A percentile compares a stretch with the other conserved stretches of the same genome.
These are phyloP conservation scores for Drosophila pseudoananassae DNA, from an alignment of 1,140 invertebrate species.

Conservation along the genomic window DNA sequence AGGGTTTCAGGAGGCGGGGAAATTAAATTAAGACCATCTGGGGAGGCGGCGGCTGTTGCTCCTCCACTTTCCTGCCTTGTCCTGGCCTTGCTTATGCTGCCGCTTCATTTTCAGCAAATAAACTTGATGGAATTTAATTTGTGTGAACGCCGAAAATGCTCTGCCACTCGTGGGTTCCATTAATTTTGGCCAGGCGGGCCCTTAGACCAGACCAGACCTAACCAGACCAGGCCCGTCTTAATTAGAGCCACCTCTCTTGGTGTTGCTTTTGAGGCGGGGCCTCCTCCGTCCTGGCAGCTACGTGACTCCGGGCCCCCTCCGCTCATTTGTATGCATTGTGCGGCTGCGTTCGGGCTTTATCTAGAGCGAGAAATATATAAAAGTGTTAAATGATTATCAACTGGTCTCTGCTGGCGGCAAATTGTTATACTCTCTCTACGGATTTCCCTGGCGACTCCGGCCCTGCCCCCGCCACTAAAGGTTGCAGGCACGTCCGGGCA, in stretches of 20 bases:
- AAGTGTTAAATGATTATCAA: constrained; percentile 49
- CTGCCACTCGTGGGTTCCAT: constrained; percentile 45
- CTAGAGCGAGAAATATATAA: constrained; percentile 30
- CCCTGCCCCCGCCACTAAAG: constrained; percentile 1
- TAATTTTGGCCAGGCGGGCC: constrained; percentile 51
- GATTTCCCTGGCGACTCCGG: neutral
- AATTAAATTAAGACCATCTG: constrained; percentile 45
- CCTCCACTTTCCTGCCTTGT: neutral
- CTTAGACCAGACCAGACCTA: constrained; percentile 1
- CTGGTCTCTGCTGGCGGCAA: constrained; percentile 5
- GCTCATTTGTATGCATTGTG: constrained; percentile 53
- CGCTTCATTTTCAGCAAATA: constrained; percentile 67
- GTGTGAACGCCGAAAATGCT: constrained; percentile 46
- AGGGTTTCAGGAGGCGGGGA: constrained; percentile 14
- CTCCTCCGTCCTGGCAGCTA: constrained; percentile 10
- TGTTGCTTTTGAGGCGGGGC: constrained; percentile 5
- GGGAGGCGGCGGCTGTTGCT: constrained; percentile 13
- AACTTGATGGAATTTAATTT: constrained; percentile 75
- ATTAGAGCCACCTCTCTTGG: constrained; percentile 43
- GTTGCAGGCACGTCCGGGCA: constrained; percentile 17
- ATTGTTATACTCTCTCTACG: constrained; percentile 27
- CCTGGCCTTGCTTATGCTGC: constrained; percentile 10
- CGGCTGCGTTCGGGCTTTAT: constrained; percentile 30
- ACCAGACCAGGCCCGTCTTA: constrained; percentile 43
- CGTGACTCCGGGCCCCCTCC: constrained; percentile 36